Evolutionary conservation across 2,888 invertebrate genomes (phyloP).

Genomic region (Athripsodes cinereus): DNA sequence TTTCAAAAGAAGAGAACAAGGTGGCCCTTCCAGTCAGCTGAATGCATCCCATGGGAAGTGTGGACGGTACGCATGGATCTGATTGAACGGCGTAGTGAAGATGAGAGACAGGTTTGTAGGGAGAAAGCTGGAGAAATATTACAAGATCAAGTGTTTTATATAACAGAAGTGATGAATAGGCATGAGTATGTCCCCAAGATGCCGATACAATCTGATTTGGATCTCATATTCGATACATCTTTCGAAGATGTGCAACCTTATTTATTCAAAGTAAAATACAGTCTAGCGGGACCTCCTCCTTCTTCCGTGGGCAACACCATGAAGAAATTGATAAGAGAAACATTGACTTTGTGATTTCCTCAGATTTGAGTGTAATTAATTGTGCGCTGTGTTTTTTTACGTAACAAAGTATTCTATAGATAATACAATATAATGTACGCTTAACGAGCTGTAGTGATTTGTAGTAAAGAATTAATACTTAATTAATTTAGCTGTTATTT

Average conservation of each 20-base stretch:
- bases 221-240: constrained; percentile 89
- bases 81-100: constrained; percentile 77
- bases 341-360: constrained; percentile 63
- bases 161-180: constrained; percentile 92
- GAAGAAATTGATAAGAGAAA: constrained; percentile 84
- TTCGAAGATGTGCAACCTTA: constrained; percentile 95
- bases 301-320: constrained; percentile 83
- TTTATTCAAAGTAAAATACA: constrained; percentile 86
- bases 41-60: constrained; percentile 96
- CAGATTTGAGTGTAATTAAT: neutral
- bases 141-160: constrained; percentile 89
- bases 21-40: constrained; percentile 87
- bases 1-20: constrained; percentile 85
- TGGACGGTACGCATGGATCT: constrained; percentile 94
- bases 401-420: neutral
- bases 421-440: neutral
- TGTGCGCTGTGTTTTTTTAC: neutral
- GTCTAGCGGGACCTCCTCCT: constrained; percentile 69
- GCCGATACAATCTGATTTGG: constrained; percentile 87
- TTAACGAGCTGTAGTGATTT: too few relatives aligned
- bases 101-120: constrained; percentile 78
- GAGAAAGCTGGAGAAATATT: constrained; percentile 84
- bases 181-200: constrained; percentile 96
- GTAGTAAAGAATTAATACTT: too few relatives aligned
- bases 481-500: too few relatives aligned